phyloP scores from a whole-genome alignment of 2,888 invertebrate species.

The Polymixis flavicincta region DNA sequence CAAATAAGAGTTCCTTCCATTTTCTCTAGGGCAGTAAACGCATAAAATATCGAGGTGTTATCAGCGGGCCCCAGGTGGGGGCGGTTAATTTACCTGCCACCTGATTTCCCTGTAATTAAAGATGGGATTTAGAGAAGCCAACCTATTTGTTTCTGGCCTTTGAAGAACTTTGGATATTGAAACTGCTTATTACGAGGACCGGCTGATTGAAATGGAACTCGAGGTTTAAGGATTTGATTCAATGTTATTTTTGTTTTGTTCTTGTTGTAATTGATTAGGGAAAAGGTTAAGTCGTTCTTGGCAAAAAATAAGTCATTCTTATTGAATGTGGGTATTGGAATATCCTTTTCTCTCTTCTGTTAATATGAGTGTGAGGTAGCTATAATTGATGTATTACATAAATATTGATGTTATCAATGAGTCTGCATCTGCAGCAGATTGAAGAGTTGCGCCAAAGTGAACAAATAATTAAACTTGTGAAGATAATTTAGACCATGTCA shows the following conservation, averaged over 20 bases:
- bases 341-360: too few species aligned
- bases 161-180: conserved; percentile 63
- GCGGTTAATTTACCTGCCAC: conserved; percentile 73
- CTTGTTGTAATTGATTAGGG: conserved; percentile 25
- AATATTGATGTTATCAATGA: too few species aligned
- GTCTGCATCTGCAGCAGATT: background rate
- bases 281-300: background rate
- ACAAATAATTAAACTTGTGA: too few species aligned
- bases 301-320: too few species aligned
- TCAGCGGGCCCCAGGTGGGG: conserved; percentile 73
- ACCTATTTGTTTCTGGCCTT: conserved; percentile 61
- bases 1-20: conserved; percentile 56
- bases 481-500: too few species aligned
- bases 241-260: conserved; percentile 22
- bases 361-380: background rate
- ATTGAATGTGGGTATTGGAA: background rate
- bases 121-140: conserved; percentile 71
- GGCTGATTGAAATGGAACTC: conserved; percentile 54
- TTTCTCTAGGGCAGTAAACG: conserved; percentile 48
- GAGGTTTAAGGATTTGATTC: conserved; percentile 33
- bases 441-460: too few species aligned
- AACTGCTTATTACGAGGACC: conserved; percentile 46
- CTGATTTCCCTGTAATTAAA: conserved; percentile 82
- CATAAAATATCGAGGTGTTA: conserved; percentile 75
- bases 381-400: background rate